Evolutionary conservation across 2,797 vertebrate species (phyloP), one percentile per base, ranked within the genome.

Genomic region (Corythornis leucogaster): DNA sequence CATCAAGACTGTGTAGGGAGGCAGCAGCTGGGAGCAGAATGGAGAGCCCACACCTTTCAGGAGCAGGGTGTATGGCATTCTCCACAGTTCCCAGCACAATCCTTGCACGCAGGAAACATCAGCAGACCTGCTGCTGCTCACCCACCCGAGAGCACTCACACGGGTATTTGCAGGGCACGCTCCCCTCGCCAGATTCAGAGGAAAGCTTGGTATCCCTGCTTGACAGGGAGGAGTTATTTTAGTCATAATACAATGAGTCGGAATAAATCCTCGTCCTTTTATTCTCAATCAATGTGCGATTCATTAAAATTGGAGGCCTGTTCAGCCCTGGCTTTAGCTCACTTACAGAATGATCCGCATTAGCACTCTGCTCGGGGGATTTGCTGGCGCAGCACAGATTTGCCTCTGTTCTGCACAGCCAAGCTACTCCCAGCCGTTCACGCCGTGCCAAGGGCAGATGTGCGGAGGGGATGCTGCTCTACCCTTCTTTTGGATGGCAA

Each of bases 141-240:
- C 84, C 57, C 26, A 6, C 35, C 8, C 0, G 2, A 18, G 18
- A 12, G 45, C 45, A 4, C n/a, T 11, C 43, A 4, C 18, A 7
- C 17, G 26, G 58, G 8, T 2, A 48, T 2, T 0, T 0, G 0
- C 43, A 6, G 19, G 3, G 31, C 43, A 3, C 1, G 31, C 42
- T n/a, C 20, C 43, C 24, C 25, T 3, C 1, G 0, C 24, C 59
- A 28, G 19, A 57, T 12, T 25, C 3, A 30, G 53, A 48, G 21
- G 28, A 42, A 46, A 43, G 46, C 2, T 42, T 2, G 33, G 66
- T 30, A 62, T 11, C 38, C 8, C 1, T 4, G 18, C 26, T 33
- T 2, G 0, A 30, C 6, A 21, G 53, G 7, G 42, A 25, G 11
- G 50, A 43, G 50, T 54, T 78, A 90, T 71, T 90, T 79, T 20